Base-by-base conservation (phyloP, 2,113 vertebrate species). In the Nannobrachium achirus region DNA sequence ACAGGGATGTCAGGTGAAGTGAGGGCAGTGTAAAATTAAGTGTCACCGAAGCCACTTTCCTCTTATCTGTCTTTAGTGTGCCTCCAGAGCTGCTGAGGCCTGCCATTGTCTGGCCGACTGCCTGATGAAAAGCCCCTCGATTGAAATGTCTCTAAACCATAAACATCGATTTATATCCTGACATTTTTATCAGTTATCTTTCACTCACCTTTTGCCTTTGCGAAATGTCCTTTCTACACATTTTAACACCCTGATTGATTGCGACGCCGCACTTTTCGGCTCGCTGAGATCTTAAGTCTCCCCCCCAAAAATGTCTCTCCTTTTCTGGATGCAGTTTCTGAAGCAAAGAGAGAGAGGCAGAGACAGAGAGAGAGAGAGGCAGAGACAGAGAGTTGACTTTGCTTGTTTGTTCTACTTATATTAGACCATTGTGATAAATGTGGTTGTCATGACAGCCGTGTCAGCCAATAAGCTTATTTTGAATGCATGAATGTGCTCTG, bases 181-280 rank as follows among this genome's bases (percentile, higher is more conserved):
- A 55, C 78, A 53, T 41, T 73, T 80, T 69, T 84, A 53, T 68
- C 74, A 64, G 72, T 81, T 76, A 50, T 64, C 53, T 40, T 25
- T 45, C 52, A 1, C 62, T 81, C 75, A 73, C 79, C 75, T 84
- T 71, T 53, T 55, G 72, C 70, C 72, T 69, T 80, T 73, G 73
- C 55, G 66, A 76, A 79, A 74, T n/a, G 63, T 61, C 65, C 53
- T 40, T 69, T 75, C 25, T 64, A 56, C 67, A 66, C 77, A 19
- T 67, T 83, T 73, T 59, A 18, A 61, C 63, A 63, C 20, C 68
- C 70, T 68, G 70, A 83, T 74, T 76, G 80, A 83, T 87, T 45
- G 63, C 78, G 9, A 51, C 2, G 66, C 75, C 44, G 57, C 73
- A 73, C 56, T 66, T 76, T 86, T 81, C 66, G 53, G 9, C 67